Evolutionary conservation across 2,113 vertebrate genomes (phyloP).

Genomic region (Forbesichthys papilliferus): DNA sequence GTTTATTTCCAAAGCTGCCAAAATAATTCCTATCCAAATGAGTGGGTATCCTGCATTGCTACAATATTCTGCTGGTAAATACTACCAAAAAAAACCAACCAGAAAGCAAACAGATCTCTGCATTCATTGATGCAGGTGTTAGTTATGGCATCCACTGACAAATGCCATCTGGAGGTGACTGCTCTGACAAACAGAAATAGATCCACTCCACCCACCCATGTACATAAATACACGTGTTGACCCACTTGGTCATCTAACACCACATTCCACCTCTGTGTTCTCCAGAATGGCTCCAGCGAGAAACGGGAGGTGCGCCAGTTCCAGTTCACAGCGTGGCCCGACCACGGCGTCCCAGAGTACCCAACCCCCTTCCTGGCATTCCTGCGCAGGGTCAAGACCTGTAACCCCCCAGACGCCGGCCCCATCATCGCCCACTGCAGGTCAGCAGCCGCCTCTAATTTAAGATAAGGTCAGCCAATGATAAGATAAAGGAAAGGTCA

Average conservation of each 20-base stretch:
- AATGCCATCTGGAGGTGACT: too few species aligned
- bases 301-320: conserved; percentile 97
- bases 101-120: too few species aligned
- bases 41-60: conserved; percentile 34
- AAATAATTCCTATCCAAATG: conserved; percentile 30
- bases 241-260: not conserved
- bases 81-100: conserved; percentile 20
- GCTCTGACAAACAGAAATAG: too few species aligned
- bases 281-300: conserved; percentile 94
- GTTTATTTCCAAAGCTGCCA: conserved; percentile 23
- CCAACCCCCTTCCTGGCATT: conserved; percentile 97
- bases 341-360: conserved; percentile 95
- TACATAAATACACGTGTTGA: too few species aligned
- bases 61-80: conserved; percentile 34
- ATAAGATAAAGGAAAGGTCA: too few species aligned
- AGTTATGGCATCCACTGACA: too few species aligned
- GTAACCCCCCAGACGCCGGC: conserved; percentile 93
- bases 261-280: not conserved
- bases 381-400: conserved; percentile 94
- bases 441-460: conserved; percentile 61
- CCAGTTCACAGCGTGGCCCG: conserved; percentile 98
- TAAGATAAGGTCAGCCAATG: not conserved
- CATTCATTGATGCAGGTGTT: too few species aligned
- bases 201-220: too few species aligned
- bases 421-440: conserved; percentile 98